Base-by-base conservation (phyloP, 2,888 invertebrate species). In the Conistra vaccinii region DNA sequence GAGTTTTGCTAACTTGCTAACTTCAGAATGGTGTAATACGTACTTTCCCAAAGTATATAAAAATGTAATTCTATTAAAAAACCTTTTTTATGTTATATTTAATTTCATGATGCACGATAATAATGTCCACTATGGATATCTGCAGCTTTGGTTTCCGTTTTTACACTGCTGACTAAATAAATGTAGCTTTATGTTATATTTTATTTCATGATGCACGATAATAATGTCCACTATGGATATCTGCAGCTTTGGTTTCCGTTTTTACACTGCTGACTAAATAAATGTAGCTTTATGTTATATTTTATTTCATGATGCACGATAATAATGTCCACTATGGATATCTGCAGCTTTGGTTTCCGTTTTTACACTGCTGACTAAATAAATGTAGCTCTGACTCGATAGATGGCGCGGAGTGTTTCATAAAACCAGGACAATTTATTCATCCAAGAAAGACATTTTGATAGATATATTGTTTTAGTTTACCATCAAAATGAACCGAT, bases 371-470 rank as follows among this genome's bases (percentile, higher is more conserved):
- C 23, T n/a, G 23, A 17, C 9, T 32, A 39, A 83, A 79, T 70
- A 70, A 69, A 69, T 73, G 17, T 20, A 5, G n/a, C 23, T 12
- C 14, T 2, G 57, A 23, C 17, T 51, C 74, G 74, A 73, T 81
- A 81, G 81, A 81, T 81, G 84, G 80, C 84, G 81, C 45, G 17
- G 35, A 6, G 42, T 35, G 73, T 73, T 29, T 42, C n/a, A 62
- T 72, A 42, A 63, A 60, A 32, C n/a, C 26, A n/a, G 1, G 1
- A 14, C 6, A 3, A 32, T 17, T 35, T 20, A n/a, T 78, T 17
- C 55, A 9, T 12, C 29, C 26, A 29, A 61, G 9, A 61, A 14
- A 6, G 14, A 51, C 14, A n/a, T n/a, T n/a, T n/a, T n/a, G n/a
- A n/a, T n/a, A n/a, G n/a, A n/a, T n/a, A n/a, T n/a, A n/a, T n/a